Base-by-base conservation (phyloP, 37 sponge, comb jelly and placozoan genomes). In the Dysidea cf. avara region DNA sequence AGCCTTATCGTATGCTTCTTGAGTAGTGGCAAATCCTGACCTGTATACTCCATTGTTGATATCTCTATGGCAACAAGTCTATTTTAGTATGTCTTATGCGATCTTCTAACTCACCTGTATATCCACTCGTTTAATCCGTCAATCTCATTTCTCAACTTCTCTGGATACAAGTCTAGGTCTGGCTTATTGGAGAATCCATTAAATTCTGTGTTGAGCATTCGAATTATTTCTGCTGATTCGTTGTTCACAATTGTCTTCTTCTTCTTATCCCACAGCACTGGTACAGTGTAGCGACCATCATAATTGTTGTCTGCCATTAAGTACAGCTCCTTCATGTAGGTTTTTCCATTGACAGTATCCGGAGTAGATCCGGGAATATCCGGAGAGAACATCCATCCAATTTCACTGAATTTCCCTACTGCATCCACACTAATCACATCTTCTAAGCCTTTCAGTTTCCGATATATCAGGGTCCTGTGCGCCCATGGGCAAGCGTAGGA, bases 401-500 rank as follows among this genome's bases (percentile, higher is more conserved):
- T 81, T 46, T 83, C 79, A 0, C 68, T 80, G 62, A 82, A 71
- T 2, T 50, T 18, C 39, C 83, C 83, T 17, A 91, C 85, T 9
- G 88, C 80, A 61, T 88, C 72, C 48, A 95, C 56, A 0, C 85
- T 62, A 49, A 91, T 87, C 7, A 70, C 87, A n/a, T 88, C 80
- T 68, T 90, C 92, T 0, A 95, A 82, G 0, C 96, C 92, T 60
- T 95, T 95, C 63, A 90, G 56, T 39, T 76, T 77, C 2, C 96
- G 66, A 14, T 32, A 53, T 38, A 95, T 79, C 7, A 92, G 65
- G 1, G 96, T 81, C 13, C 96, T 64, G 48, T 95, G 93, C 6
- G 96, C 96, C 83, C 83, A 96, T 20, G 96, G 96, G 71, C 96
- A 96, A 17, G 90, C 93, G 20, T 75, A 72, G 46, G 96, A 88